These are phyloP conservation scores for Molossus alvarezi DNA, from an alignment of 2,797 vertebrate genomes.

Conservation along the genomic window DNA sequence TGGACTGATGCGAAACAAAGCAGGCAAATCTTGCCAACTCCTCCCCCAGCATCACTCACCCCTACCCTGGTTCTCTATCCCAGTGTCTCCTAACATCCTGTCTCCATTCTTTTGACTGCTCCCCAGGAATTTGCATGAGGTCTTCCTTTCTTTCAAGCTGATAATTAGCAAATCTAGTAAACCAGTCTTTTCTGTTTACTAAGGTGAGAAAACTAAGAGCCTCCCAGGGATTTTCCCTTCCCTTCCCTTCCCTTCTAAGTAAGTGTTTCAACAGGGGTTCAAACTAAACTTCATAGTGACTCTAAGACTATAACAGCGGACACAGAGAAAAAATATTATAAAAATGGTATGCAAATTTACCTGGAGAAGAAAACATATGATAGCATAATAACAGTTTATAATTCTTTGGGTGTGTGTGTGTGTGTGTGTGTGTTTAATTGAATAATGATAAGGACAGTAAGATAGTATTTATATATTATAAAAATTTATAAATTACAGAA, in stretches of 20 bases:
- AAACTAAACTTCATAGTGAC: constrained; percentile 18
- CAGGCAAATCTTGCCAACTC: not conserved
- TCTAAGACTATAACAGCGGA: not conserved
- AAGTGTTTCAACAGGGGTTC: constrained; percentile 7
- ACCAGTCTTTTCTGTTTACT: constrained; percentile 59
- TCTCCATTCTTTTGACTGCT: not conserved
- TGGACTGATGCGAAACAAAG: not conserved
- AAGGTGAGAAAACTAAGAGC: constrained; percentile 31
- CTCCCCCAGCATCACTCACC: not conserved
- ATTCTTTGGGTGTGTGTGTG: not conserved
- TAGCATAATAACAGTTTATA: not conserved
- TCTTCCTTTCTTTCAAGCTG: constrained; percentile 64
- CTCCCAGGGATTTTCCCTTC: constrained; percentile 25
- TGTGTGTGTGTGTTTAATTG: not conserved
- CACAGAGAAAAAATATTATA: constrained; percentile 27
- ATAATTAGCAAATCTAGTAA: constrained; percentile 74
- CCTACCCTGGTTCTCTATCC: not conserved
- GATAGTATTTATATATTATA: not conserved
- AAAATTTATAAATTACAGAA: constrained; percentile 60
- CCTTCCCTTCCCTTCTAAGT: constrained; percentile 35
- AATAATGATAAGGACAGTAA: constrained; percentile 45
- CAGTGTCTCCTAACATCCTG: not conserved
- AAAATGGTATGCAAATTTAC: constrained; percentile 61
- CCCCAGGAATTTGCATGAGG: constrained; percentile 60
- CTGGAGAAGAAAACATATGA: not conserved